phyloP scores from a whole-genome alignment of 2,888 invertebrate species.

The Yponomeuta plumbellus region DNA sequence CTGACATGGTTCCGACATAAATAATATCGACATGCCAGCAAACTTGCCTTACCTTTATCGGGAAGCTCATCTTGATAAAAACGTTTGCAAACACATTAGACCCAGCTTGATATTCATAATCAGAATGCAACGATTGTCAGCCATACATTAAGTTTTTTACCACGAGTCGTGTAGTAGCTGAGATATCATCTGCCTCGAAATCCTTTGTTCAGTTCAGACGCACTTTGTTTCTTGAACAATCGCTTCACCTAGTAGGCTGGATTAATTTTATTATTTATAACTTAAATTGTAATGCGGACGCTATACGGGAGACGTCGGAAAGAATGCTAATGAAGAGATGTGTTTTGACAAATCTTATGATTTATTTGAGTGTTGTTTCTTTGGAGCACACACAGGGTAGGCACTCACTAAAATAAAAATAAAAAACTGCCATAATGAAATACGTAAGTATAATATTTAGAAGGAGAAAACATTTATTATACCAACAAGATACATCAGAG shows the following conservation, averaged over 20 bases:
- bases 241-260: slow-evolving; percentile 30
- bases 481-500: no score
- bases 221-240: slow-evolving; percentile 29
- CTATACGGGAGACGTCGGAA: neutral
- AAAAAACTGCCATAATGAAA: no score
- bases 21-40: no score
- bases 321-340: neutral
- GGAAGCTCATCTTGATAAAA: neutral
- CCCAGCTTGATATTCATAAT: neutral
- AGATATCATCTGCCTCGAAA: slow-evolving; percentile 21
- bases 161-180: neutral
- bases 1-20: no score
- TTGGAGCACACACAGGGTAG: neutral
- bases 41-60: neutral
- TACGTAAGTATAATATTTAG: no score
- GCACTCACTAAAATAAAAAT: no score
- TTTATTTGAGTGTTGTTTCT: neutral
- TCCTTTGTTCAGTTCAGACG: slow-evolving; percentile 24
- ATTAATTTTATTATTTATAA: slow-evolving; percentile 48
- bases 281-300: neutral
- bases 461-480: no score
- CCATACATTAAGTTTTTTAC: slow-evolving; percentile 4
- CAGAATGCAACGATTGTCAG: neutral
- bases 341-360: neutral
- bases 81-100: neutral